These are phyloP conservation scores for Microplitis manilae DNA, from an alignment of 2,888 invertebrate genomes.

Conservation along the genomic window DNA sequence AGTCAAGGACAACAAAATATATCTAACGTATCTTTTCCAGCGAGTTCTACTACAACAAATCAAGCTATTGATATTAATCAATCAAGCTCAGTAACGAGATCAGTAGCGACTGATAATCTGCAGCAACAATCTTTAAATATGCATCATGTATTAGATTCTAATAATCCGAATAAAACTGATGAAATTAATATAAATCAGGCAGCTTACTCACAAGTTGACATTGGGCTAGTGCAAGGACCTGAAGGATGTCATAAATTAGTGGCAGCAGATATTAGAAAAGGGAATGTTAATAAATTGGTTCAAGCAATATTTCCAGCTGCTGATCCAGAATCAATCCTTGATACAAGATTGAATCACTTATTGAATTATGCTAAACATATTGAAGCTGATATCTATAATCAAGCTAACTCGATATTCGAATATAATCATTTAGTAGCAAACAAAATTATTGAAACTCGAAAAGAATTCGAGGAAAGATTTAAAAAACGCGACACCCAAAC, in stretches of 20 bases:
- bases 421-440: constrained; percentile 99
- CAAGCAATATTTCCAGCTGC: constrained; percentile 76
- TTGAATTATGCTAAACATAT: constrained; percentile 99
- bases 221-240: too few species aligned
- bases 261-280: too few species aligned
- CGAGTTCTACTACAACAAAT: constrained; percentile 73
- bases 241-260: too few species aligned
- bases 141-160: constrained; percentile 45
- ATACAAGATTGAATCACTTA: constrained; percentile 97
- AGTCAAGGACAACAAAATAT: constrained; percentile 67
- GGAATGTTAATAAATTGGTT: too few species aligned
- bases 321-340: constrained; percentile 95
- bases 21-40: constrained; percentile 73
- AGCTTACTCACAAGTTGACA: too few species aligned
- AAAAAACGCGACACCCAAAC: constrained; percentile 81
- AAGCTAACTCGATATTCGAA: constrained; percentile 97
- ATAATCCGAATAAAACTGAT: too few species aligned
- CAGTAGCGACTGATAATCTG: constrained; percentile 71
- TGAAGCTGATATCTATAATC: constrained; percentile 99
- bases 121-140: constrained; percentile 72
- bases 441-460: constrained; percentile 99
- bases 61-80: constrained; percentile 64
- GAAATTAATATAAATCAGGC: too few species aligned
- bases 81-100: constrained; percentile 61
- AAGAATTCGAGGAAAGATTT: constrained; percentile 94